A percentile compares a stretch with the other conserved stretches of the same genome.
phyloP scores from a whole-genome alignment of 2,113 vertebrate species.

The Petrocephalus microphthalmus region DNA sequence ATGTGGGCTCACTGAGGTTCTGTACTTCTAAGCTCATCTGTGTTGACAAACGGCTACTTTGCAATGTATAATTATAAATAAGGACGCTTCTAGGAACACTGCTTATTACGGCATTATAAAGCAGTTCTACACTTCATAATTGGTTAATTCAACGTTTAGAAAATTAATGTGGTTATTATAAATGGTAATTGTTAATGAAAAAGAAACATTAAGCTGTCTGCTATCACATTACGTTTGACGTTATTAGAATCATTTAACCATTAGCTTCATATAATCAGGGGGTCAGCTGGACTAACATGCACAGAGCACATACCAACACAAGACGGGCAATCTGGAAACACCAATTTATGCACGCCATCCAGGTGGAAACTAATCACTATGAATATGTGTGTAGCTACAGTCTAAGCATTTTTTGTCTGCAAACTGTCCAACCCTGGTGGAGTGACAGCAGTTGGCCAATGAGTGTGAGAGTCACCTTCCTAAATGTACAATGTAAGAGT shows the following conservation, averaged over 20 bases:
- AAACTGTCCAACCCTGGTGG: too few relatives aligned
- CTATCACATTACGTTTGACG: not conserved
- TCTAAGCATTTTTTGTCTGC: too few relatives aligned
- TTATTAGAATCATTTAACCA: not conserved
- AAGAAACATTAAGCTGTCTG: not conserved
- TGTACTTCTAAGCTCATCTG: not conserved
- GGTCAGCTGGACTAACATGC: not conserved
- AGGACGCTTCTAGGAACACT: not conserved
- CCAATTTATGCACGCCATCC: too few relatives aligned
- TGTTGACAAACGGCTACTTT: not conserved
- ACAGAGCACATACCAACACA: slow-evolving; percentile 32
- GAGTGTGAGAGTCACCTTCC: too few relatives aligned
- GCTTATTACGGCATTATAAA: not conserved
- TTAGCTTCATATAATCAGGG: not conserved
- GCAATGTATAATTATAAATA: not conserved
- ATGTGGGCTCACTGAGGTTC: not conserved
- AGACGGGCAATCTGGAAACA: too few relatives aligned
- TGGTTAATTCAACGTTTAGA: not conserved
- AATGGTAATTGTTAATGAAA: not conserved
- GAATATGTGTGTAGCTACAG: too few relatives aligned
- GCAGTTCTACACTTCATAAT: not conserved
- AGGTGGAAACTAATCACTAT: too few relatives aligned
- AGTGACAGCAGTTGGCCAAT: too few relatives aligned
- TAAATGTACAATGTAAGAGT: too few relatives aligned
- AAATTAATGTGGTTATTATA: not conserved